phyloP scores from a whole-genome alignment of 2,113 vertebrate species.

The Strigops habroptila region DNA sequence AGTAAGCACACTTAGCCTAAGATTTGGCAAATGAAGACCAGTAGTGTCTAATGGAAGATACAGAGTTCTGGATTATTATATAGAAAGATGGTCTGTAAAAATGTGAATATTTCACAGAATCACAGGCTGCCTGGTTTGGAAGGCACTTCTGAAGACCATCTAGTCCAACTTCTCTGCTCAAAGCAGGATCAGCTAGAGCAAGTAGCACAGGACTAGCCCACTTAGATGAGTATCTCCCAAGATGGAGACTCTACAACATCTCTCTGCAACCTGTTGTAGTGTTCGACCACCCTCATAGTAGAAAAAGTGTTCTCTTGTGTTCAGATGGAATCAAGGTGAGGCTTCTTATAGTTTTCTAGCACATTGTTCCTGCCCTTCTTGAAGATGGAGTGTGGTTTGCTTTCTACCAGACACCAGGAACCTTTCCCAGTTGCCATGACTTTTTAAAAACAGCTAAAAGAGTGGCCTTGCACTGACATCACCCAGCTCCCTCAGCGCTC shows the following conservation, averaged over 20 bases:
- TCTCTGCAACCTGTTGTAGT: not conserved
- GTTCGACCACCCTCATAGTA: not conserved
- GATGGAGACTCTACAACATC: not conserved
- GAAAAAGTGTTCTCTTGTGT: not conserved
- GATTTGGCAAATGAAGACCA: not conserved
- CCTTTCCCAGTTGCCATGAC: not conserved
- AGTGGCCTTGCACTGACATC: not conserved
- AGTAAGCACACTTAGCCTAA: not conserved
- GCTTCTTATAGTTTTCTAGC: not conserved
- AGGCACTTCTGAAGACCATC: not conserved
- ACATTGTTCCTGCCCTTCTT: not conserved
- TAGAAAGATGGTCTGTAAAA: not conserved
- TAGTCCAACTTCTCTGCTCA: not conserved
- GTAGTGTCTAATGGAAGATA: not conserved
- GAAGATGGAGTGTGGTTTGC: not conserved
- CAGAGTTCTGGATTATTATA: not conserved
- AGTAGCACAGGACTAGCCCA: not conserved
- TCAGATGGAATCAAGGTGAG: not conserved
- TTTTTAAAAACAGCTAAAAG: not conserved
- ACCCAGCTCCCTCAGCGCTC: not conserved
- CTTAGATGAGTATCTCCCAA: not conserved
- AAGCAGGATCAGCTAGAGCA: not conserved
- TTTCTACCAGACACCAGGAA: not conserved
- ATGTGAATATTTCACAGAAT: not conserved
- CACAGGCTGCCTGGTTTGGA: not conserved